Percentiles rank a stretch among this genome's conserved stretches.
Conservation (phyloP, 2,797 vertebrate genomes). For the Delichon dasypus region DNA sequence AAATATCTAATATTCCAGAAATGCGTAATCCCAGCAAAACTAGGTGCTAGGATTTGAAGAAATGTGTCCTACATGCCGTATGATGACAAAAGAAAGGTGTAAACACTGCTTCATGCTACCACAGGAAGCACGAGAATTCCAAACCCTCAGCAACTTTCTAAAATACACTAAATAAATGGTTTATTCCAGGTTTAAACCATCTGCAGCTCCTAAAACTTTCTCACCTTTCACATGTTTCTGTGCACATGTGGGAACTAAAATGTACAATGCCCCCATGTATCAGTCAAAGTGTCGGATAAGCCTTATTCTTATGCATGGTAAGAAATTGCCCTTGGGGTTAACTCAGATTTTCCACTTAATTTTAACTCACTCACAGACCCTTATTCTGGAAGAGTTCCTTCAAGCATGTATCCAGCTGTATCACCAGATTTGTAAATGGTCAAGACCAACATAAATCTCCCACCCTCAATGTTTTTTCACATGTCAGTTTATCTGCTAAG, state of each 20-base stretch:
- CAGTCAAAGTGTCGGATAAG: not conserved
- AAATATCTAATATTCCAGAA: not conserved
- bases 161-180: not conserved
- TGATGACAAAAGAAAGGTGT: not conserved
- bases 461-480: not conserved
- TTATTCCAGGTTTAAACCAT: not conserved
- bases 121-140: not conserved
- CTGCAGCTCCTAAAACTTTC: not conserved
- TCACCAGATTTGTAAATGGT: not conserved
- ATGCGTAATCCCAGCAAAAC: not conserved
- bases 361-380: not conserved
- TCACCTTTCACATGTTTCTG: not conserved
- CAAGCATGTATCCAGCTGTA: not conserved
- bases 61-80: not conserved
- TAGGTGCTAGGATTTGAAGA: not conserved
- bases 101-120: not conserved
- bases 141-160: not conserved
- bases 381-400: not conserved
- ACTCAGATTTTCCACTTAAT: slow-evolving; percentile 28
- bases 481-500: slow-evolving; percentile 18
- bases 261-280: not conserved
- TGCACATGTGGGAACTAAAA: not conserved
- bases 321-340: not conserved
- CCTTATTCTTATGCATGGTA: not conserved
- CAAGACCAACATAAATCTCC: slow-evolving; percentile 3